A percentile compares a stretch with the other conserved stretches of the same genome.
Conservation (phyloP, 2,113 vertebrate genomes). For the Cathartes aura region DNA sequence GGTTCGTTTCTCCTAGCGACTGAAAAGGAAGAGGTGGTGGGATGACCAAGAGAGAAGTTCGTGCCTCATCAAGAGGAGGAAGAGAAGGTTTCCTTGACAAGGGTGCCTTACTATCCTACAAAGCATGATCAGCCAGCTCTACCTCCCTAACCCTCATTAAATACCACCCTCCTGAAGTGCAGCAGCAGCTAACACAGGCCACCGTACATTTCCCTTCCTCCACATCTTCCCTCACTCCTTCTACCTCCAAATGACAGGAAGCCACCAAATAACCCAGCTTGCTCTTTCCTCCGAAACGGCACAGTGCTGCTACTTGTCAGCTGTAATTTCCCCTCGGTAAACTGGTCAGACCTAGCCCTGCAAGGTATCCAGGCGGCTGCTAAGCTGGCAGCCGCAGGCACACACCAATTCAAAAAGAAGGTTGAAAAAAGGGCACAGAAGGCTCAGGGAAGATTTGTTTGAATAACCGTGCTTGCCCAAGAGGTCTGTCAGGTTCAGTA, state of each 20-base stretch:
- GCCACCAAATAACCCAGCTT: not conserved
- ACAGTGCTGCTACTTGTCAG: not conserved
- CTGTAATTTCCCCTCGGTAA: not conserved
- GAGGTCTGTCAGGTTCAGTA: not conserved
- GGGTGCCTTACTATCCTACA: not conserved
- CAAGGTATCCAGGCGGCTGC: not conserved
- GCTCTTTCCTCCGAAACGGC: not conserved
- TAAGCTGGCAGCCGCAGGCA: not conserved
- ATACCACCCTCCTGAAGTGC: not conserved
- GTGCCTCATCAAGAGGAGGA: not conserved
- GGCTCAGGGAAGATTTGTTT: not conserved
- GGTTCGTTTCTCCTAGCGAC: not conserved
- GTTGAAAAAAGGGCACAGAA: not conserved
- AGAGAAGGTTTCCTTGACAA: not conserved
- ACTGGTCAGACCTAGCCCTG: not conserved
- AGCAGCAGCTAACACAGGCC: not conserved
- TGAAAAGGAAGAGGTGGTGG: constrained; percentile 17
- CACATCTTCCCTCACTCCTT: not conserved
- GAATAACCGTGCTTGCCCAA: not conserved
- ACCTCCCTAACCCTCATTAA: not conserved
- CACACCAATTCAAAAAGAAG: not conserved
- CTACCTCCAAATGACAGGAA: not conserved
- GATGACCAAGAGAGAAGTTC: not conserved
- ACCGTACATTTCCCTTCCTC: not conserved
- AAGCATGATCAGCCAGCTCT: not conserved